phyloP scores from a whole-genome alignment of 2,113 vertebrate genomes.

The Ictidomys tridecemlineatus region DNA sequence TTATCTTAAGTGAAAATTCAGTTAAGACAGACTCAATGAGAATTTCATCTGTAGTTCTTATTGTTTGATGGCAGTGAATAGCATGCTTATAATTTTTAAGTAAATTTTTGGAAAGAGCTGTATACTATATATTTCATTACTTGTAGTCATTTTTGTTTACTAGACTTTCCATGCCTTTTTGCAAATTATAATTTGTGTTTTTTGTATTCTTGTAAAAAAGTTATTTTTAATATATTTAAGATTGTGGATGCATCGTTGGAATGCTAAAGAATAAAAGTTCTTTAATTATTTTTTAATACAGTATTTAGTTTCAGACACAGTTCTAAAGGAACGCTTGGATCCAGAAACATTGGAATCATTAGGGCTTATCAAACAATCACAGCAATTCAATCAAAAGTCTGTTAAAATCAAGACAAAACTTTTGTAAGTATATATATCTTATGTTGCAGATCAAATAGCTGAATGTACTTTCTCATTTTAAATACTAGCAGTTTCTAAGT shows the following conservation, averaged over 20 bases:
- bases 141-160: conserved; percentile 65
- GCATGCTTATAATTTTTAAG: background rate
- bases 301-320: conserved; percentile 96
- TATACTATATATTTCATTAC: conserved; percentile 40
- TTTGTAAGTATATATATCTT: conserved; percentile 92
- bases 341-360: conserved; percentile 98
- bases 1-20: conserved; percentile 51
- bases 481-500: conserved; percentile 50
- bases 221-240: conserved; percentile 63
- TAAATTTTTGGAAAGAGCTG: background rate
- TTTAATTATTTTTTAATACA: conserved; percentile 85
- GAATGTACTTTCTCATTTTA: conserved; percentile 64
- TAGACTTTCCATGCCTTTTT: conserved; percentile 32
- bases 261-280: conserved; percentile 69
- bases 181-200: background rate
- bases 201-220: conserved; percentile 30
- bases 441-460: conserved; percentile 51
- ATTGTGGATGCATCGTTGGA: conserved; percentile 51
- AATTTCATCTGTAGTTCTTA: conserved; percentile 64
- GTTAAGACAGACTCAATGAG: conserved; percentile 8
- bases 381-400: conserved; percentile 99
- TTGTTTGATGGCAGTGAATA: background rate
- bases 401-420: conserved; percentile 99
- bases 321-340: conserved; percentile 97
- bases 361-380: conserved; percentile 98